Percentiles rank a stretch among this genome's conserved stretches.
These are phyloP conservation scores for Zapus hudsonius DNA, from an alignment of 2,113 vertebrate genomes.

Conservation along the genomic window DNA sequence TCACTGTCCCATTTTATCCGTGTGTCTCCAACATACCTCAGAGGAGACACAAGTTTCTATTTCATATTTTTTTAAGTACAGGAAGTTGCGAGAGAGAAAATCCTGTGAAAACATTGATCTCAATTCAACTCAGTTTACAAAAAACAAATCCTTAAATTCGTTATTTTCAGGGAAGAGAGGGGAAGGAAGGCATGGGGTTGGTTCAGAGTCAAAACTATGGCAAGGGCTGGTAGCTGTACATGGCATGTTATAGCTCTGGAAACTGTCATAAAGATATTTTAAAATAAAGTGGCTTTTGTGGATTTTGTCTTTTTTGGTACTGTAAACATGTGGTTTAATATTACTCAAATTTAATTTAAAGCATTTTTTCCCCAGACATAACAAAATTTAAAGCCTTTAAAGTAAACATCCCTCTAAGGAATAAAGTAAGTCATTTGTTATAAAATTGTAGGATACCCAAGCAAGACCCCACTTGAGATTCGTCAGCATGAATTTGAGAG, in stretches of 20 bases:
- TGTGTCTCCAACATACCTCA: not conserved
- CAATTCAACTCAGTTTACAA: constrained; percentile 55
- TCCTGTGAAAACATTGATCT: constrained; percentile 64
- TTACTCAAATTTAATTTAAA: constrained; percentile 73
- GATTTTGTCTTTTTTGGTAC: no score
- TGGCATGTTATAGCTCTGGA: no score
- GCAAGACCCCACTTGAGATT: no score
- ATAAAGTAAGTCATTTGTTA: constrained; percentile 87
- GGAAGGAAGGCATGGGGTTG: no score
- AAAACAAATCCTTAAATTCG: constrained; percentile 72
- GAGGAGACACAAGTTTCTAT: no score
- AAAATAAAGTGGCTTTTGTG: constrained; percentile 86
- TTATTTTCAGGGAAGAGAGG: no score
- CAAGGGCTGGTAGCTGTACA: constrained; percentile 41
- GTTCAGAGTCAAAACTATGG: no score
- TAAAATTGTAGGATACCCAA: constrained; percentile 99
- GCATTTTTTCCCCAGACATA: constrained; percentile 62
- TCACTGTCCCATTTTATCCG: not conserved
- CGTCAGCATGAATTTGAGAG: no score
- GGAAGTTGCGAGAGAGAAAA: constrained; percentile 67
- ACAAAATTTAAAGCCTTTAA: constrained; percentile 69
- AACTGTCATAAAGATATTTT: constrained; percentile 68
- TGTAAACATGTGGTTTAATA: no score
- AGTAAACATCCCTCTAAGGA: no score
- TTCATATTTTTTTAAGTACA: not conserved